These are phyloP conservation scores for Drosophila kikkawai DNA, from an alignment of 1,140 invertebrate species.

Conservation along the genomic window DNA sequence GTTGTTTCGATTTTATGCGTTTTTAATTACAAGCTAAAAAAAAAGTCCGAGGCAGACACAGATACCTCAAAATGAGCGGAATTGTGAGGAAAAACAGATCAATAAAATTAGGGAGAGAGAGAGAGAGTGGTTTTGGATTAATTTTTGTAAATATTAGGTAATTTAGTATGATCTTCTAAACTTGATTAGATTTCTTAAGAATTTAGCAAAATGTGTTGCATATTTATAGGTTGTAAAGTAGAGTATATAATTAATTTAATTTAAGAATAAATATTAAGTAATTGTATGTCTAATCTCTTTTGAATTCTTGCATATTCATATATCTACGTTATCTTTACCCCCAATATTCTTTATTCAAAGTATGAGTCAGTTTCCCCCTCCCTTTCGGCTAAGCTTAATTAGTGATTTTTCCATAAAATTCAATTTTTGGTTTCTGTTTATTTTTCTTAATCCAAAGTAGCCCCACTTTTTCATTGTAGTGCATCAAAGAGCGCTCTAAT, in stretches of 20 bases:
- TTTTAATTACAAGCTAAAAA: constrained; percentile 64
- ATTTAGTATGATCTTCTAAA: neutral
- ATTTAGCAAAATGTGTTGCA: neutral
- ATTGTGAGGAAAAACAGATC: constrained; percentile 2
- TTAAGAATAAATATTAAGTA: neutral
- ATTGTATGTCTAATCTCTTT: too few species aligned
- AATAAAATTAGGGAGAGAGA: neutral
- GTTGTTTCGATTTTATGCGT: constrained; percentile 67
- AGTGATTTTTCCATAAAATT: constrained; percentile 20
- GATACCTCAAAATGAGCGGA: constrained; percentile 31
- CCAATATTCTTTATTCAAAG: neutral
- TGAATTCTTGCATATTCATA: too few species aligned
- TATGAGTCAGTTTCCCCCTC: neutral
- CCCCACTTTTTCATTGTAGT: constrained; percentile 37
- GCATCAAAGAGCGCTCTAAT: constrained; percentile 54
- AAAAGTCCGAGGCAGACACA: constrained; percentile 13
- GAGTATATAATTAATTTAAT: neutral
- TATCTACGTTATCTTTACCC: neutral
- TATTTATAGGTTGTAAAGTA: neutral
- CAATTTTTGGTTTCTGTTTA: constrained; percentile 19
- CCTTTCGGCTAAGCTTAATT: neutral
- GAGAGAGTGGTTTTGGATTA: neutral
- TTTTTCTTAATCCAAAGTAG: constrained; percentile 21
- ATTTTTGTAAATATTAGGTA: neutral
- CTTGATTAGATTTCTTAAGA: neutral